These are phyloP conservation scores for Phymastichus coffea DNA, from an alignment of 1,140 invertebrate genomes.

Conservation along the genomic window DNA sequence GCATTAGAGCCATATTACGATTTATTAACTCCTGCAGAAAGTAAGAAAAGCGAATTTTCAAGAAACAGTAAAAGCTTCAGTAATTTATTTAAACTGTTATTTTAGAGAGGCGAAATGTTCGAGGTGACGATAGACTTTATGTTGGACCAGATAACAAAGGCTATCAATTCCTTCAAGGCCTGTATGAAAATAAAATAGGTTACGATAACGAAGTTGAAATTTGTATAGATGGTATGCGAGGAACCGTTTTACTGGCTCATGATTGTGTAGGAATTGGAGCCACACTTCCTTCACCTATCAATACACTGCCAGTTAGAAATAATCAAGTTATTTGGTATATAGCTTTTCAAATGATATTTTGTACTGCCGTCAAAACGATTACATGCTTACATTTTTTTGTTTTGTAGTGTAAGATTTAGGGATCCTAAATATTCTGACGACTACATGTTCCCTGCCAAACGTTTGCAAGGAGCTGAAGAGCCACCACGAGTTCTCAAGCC, in stretches of 20 bases:
- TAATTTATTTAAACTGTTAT: conserved; percentile 24
- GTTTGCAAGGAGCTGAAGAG: conserved; percentile 67
- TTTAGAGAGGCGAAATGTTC: conserved; percentile 63
- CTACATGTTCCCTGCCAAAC: conserved; percentile 76
- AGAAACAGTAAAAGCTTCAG: neutral
- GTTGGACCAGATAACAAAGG: conserved; percentile 68
- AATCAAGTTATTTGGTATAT: conserved; percentile 58
- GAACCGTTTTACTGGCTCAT: conserved; percentile 69
- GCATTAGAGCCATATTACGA: conserved; percentile 81
- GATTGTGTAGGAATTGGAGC: conserved; percentile 67
- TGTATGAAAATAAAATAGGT: conserved; percentile 65
- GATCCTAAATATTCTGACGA: conserved; percentile 79
- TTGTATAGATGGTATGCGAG: conserved; percentile 71
- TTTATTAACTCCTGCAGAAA: conserved; percentile 78
- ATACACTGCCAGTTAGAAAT: conserved; percentile 60
- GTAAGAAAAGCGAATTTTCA: conserved; percentile 50
- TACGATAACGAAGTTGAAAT: conserved; percentile 57
- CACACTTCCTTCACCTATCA: conserved; percentile 69
- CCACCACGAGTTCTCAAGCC: conserved; percentile 80
- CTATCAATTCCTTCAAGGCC: conserved; percentile 68
- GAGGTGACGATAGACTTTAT: conserved; percentile 81
- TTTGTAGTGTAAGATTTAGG: conserved; percentile 71
- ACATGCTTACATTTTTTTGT: conserved; percentile 33
- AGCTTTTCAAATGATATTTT: conserved; percentile 2
- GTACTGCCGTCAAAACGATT: neutral